Evolutionary conservation across 1,140 invertebrate species (phyloP).

Genomic region (Notospermus geniculatus): DNA sequence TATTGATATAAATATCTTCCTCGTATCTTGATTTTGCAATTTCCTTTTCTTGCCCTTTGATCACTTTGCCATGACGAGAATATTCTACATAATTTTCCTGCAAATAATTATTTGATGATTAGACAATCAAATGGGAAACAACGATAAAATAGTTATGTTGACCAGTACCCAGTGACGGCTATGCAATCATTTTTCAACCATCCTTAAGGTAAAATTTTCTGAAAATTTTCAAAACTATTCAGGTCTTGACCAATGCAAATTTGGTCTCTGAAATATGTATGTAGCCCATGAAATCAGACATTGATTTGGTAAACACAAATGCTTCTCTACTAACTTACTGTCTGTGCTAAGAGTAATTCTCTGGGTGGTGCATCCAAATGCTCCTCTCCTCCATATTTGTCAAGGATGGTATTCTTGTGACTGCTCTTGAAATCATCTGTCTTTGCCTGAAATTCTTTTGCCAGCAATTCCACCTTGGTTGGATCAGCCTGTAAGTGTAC

Average conservation of each 20-base stretch:
- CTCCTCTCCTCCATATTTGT: slow-evolving; percentile 88
- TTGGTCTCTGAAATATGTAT: slow-evolving; percentile 14
- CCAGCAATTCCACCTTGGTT: slow-evolving; percentile 90
- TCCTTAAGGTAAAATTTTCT: too few relatives aligned
- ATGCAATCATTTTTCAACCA: too few relatives aligned
- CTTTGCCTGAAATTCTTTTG: slow-evolving; percentile 86
- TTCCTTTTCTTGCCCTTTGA: slow-evolving; percentile 83
- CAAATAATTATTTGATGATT: too few relatives aligned
- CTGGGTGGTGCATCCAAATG: slow-evolving; percentile 83
- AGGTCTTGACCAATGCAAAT: too few relatives aligned
- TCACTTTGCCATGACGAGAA: slow-evolving; percentile 83
- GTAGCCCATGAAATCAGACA: too few relatives aligned
- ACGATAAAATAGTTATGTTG: too few relatives aligned
- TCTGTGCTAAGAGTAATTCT: slow-evolving; percentile 86
- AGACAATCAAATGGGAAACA: too few relatives aligned
- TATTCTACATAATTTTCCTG: slow-evolving; percentile 93
- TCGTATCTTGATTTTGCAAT: slow-evolving; percentile 87
- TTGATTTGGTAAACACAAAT: too few relatives aligned
- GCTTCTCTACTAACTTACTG: too few relatives aligned
- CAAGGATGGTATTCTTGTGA: slow-evolving; percentile 73
- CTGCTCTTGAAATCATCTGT: slow-evolving; percentile 80
- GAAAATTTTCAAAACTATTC: too few relatives aligned
- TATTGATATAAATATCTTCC: slow-evolving; percentile 89
- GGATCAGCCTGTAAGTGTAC: slow-evolving; percentile 96
- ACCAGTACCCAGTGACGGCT: too few relatives aligned